Base-by-base conservation (phyloP, 2,888 invertebrate genomes). In the Lepeophtheirus nordmannii region DNA sequence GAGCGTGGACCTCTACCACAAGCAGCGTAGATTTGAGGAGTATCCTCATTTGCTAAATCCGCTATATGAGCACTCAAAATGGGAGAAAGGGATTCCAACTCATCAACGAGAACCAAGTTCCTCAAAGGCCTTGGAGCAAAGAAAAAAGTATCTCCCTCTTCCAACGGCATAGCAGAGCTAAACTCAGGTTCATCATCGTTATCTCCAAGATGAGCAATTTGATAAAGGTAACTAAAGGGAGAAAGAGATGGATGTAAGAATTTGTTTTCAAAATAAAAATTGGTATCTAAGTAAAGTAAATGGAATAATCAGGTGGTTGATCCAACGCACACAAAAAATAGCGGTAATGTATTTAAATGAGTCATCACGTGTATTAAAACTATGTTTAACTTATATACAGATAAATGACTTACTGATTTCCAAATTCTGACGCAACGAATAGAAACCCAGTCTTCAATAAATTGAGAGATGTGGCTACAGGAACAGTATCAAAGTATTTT, bases 121-220 rank as follows among this genome's bases (percentile, higher is more conserved):
- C 91, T 84, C 1, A 98, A 79, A 0, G 87, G 84, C 71, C 97
- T 81, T 1, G 97, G 96, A 0, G 92, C 93, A 78, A 97, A 98
- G 80, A 97, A 97, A 30, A 97, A 98, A 0, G 96, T 97, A 74
- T 98, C 97, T 10, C 96, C 97, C 76, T 98, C 97, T 76, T 97
- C 97, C 59, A 97, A 76, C 0, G 94, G 94, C 89, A 94, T 94
- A 1, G 93, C 92, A 17, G 94, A 94, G 76, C 93, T 94, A 75
- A 98, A 98, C 75, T 97, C 96, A 0, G 96, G 89, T 74, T 98
- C 97, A 75, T 96, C 97, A 75, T 98, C 97, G 74, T 97, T 96
- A 77, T 98, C 97, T 56, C 97, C 98, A 72, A 98, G 80, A 78
- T 94, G 93, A n/a, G 97, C 94, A 74, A 98, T 98, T 98, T 97